Evolutionary conservation across 2,797 vertebrate genomes (phyloP).

Genomic region (Hippocampus kuda): DNA sequence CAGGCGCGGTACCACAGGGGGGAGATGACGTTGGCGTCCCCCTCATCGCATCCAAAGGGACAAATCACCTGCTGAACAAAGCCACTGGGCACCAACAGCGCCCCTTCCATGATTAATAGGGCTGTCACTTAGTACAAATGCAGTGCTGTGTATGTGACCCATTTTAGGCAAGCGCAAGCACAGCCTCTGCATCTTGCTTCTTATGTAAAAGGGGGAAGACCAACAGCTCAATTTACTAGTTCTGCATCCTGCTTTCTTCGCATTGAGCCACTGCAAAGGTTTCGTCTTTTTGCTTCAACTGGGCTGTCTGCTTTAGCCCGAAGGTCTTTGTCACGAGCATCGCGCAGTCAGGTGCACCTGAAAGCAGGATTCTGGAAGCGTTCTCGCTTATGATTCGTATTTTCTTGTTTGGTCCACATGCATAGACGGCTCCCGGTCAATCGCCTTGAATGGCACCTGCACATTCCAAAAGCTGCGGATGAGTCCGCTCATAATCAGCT

Average conservation of each 20-base stretch:
- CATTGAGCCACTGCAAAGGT: constrained; percentile 23
- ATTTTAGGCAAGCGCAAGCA: constrained; percentile 50
- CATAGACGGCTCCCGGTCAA: not conserved
- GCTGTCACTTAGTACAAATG: constrained; percentile 65
- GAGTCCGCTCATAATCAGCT: too few species aligned
- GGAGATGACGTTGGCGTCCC: constrained; percentile 15
- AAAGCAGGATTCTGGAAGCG: not conserved
- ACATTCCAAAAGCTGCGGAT: too few species aligned
- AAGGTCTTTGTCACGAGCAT: not conserved
- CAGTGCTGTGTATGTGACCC: constrained; percentile 50
- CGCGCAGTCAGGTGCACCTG: too few species aligned
- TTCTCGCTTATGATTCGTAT: not conserved
- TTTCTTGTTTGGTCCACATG: not conserved
- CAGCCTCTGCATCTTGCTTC: constrained; percentile 17
- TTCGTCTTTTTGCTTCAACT: constrained; percentile 8
- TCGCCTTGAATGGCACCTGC: too few species aligned
- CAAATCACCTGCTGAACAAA: constrained; percentile 49
- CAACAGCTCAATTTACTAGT: constrained; percentile 4
- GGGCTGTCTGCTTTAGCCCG: not conserved
- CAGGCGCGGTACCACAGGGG: constrained; percentile 17
- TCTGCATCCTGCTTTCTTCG: constrained; percentile 4
- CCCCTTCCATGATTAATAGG: constrained; percentile 61
- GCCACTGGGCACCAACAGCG: constrained; percentile 46
- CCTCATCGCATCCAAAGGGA: constrained; percentile 45
- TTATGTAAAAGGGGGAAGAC: constrained; percentile 5